Conservation (phyloP, 1,140 invertebrate genomes). For the Anagrus nilaparvatae region DNA sequence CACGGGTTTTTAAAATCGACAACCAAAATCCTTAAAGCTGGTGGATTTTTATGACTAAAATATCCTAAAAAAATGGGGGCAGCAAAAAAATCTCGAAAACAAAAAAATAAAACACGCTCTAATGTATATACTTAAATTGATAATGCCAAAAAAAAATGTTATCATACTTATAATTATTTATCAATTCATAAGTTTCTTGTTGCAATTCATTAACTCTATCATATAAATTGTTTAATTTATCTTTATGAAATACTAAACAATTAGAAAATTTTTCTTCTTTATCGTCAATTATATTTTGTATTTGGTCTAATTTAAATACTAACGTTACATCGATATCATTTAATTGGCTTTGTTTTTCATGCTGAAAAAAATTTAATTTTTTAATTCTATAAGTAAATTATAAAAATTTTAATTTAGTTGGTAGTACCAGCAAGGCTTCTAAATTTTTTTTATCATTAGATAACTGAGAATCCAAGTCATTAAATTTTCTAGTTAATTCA, state of each 20-base stretch:
- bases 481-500: too few species aligned
- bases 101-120: too few species aligned
- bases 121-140: too few species aligned
- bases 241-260: slow-evolving; percentile 53
- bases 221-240: slow-evolving; percentile 45
- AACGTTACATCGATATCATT: slow-evolving; percentile 57
- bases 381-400: slow-evolving; percentile 1
- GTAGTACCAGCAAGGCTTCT: slow-evolving; percentile 36
- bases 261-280: slow-evolving; percentile 45
- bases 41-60: too few species aligned
- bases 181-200: slow-evolving; percentile 41
- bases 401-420: too few species aligned
- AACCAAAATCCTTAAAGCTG: too few species aligned
- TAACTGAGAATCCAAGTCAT: too few species aligned
- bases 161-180: too few species aligned
- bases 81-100: too few species aligned
- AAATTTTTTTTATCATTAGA: slow-evolving; percentile 29
- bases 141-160: too few species aligned
- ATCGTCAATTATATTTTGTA: slow-evolving; percentile 47
- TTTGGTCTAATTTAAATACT: slow-evolving; percentile 53
- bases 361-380: slow-evolving; percentile 32
- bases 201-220: slow-evolving; percentile 53
- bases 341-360: slow-evolving; percentile 56
- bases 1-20: too few species aligned
- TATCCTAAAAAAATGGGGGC: too few species aligned